A percentile compares a stretch with the other conserved stretches of the same genome.
phyloP scores from a whole-genome alignment of 2,113 vertebrate species.

The Nothobranchius furzeri region DNA sequence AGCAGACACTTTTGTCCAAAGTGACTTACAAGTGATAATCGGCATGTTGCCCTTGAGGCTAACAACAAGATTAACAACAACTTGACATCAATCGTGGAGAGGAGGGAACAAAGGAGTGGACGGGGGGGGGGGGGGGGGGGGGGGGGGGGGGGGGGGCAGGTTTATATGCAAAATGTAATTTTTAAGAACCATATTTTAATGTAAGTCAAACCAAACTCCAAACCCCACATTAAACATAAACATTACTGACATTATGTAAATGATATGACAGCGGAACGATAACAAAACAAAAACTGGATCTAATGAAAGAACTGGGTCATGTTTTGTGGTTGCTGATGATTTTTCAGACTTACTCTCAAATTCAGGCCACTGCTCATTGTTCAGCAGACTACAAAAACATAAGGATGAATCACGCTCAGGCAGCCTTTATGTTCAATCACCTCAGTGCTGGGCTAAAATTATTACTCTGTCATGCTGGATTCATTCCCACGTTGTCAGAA shows the following conservation, averaged over 20 bases:
- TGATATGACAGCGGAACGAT: slow-evolving; percentile 32
- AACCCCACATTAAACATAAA: not conserved
- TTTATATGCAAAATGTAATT: no score
- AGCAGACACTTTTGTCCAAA: no score
- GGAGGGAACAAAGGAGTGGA: no score
- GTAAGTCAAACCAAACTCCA: no score
- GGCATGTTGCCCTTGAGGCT: no score
- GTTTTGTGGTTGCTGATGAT: slow-evolving; percentile 35
- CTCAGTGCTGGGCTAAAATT: slow-evolving; percentile 27
- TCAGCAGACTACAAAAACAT: slow-evolving; percentile 51
- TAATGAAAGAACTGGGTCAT: slow-evolving; percentile 65
- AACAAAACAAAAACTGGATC: slow-evolving; percentile 53
- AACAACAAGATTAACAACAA: no score
- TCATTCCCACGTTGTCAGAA: slow-evolving; percentile 35
- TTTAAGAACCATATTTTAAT: no score
- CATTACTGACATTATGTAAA: slow-evolving; percentile 19
- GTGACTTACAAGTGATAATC: no score
- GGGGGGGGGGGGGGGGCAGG: no score
- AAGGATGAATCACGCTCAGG: slow-evolving; percentile 45
- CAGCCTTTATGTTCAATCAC: slow-evolving; percentile 45
- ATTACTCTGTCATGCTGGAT: slow-evolving; percentile 37
- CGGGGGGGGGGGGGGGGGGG: no score
- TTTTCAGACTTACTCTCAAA: slow-evolving; percentile 39
- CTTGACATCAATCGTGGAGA: no score
- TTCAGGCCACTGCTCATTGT: slow-evolving; percentile 68